Percentiles rank a stretch among this genome's conserved stretches.
Evolutionary conservation across 2,888 invertebrate species (phyloP).

Genomic region (Ommatoiulus sabulosus): DNA sequence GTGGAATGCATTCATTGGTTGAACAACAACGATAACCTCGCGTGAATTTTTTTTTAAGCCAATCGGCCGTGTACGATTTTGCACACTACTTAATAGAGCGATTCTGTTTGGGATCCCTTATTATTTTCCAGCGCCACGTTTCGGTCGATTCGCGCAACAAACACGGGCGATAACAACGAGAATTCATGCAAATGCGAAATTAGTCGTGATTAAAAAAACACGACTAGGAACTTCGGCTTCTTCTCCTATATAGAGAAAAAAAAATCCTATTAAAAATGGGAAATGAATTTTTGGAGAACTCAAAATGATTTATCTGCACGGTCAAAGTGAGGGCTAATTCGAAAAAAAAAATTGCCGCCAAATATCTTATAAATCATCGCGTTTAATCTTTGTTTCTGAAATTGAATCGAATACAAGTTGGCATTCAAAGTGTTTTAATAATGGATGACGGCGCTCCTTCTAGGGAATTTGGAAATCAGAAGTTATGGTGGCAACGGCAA

Average conservation of each 20-base stretch:
- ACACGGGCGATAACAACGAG: neutral
- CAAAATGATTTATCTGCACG: neutral
- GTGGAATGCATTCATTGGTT: too few species aligned
- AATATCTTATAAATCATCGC: constrained; percentile 5
- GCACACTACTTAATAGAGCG: too few species aligned
- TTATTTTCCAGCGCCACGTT: neutral
- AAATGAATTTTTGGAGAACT: neutral
- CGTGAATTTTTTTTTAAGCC: too few species aligned
- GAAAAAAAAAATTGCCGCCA: constrained; percentile 4
- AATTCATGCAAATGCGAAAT: neutral
- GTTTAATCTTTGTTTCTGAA: constrained; percentile 1
- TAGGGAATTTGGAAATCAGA: neutral
- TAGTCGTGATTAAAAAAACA: neutral
- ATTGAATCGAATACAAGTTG: constrained; percentile 14
- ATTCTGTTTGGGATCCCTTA: neutral
- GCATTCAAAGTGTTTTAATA: neutral
- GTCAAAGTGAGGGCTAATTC: neutral
- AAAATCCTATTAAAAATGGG: neutral
- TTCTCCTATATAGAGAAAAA: neutral
- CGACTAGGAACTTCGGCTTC: neutral
- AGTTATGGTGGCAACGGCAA: neutral
- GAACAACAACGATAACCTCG: too few species aligned
- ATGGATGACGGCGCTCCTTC: constrained; percentile 16
- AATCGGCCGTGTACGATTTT: too few species aligned
- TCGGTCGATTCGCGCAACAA: neutral